These are phyloP conservation scores for Dipus sagitta DNA, from an alignment of 2,797 vertebrate species.

Conservation along the genomic window DNA sequence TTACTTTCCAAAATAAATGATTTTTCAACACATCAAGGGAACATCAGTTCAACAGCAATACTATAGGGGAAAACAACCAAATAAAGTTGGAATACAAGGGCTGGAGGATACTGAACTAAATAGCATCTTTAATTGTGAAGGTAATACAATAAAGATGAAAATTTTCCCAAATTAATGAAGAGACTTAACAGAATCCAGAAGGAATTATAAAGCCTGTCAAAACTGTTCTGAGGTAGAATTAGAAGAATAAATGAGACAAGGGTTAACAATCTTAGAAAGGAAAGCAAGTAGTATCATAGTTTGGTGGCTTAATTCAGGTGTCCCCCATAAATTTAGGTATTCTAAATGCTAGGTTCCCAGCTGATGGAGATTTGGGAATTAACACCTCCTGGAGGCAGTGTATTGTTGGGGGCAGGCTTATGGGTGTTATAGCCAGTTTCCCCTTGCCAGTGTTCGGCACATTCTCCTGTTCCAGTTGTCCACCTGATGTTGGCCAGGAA, in stretches of 20 bases:
- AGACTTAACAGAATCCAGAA: constrained; percentile 31
- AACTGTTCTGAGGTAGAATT: constrained; percentile 59
- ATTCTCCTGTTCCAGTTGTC: too few relatives aligned
- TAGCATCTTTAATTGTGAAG: neutral
- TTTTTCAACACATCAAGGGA: constrained; percentile 29
- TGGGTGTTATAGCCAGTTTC: too few relatives aligned
- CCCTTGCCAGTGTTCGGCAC: too few relatives aligned
- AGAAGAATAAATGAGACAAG: neutral
- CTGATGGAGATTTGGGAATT: too few relatives aligned
- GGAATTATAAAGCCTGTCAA: constrained; percentile 6
- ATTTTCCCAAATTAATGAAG: constrained; percentile 42
- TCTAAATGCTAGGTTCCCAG: too few relatives aligned
- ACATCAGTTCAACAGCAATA: constrained; percentile 62
- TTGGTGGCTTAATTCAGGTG: too few relatives aligned
- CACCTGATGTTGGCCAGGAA: too few relatives aligned
- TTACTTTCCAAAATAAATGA: constrained; percentile 48
- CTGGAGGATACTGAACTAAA: neutral
- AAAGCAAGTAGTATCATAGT: neutral
- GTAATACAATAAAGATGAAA: neutral
- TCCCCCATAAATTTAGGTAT: too few relatives aligned
- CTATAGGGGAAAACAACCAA: neutral
- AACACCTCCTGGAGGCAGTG: too few relatives aligned
- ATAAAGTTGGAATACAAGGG: constrained; percentile 44
- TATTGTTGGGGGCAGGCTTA: too few relatives aligned
- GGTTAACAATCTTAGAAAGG: constrained; percentile 31